These are phyloP conservation scores for Chaitophorus viminalis DNA, from an alignment of 2,888 invertebrate species.

Conservation along the genomic window DNA sequence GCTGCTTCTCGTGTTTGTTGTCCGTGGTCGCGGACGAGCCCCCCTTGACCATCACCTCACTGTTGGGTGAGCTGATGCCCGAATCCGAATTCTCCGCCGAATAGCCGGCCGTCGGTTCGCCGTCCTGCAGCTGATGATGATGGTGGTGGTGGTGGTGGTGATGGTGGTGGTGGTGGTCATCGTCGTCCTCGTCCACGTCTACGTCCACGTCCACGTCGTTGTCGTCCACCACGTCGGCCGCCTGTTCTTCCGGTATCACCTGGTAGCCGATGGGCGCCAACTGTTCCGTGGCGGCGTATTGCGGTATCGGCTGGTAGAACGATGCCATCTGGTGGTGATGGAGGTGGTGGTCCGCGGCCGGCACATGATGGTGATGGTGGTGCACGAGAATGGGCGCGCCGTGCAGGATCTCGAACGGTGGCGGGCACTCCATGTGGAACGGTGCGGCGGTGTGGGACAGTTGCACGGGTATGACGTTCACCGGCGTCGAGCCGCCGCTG, in stretches of 20 bases:
- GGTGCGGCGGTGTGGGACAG: slow-evolving; percentile 34
- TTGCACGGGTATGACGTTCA: slow-evolving; percentile 41
- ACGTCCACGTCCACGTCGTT: too few relatives aligned
- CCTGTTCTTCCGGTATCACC: slow-evolving; percentile 49
- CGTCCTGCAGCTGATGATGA: neutral
- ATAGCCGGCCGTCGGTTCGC: slow-evolving; percentile 7
- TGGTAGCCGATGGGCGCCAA: slow-evolving; percentile 28
- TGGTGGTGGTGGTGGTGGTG: too few relatives aligned
- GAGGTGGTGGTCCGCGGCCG: slow-evolving; percentile 18
- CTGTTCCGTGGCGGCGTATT: slow-evolving; percentile 18
- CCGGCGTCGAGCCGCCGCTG: slow-evolving; percentile 63
- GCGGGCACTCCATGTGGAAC: slow-evolving; percentile 53
- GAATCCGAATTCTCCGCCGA: slow-evolving; percentile 62
- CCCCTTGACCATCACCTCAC: slow-evolving; percentile 57
- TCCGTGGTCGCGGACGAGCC: neutral
- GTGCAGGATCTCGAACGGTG: slow-evolving; percentile 45
- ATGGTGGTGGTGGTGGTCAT: too few relatives aligned
- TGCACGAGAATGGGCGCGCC: slow-evolving; percentile 15
- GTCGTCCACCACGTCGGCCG: neutral
- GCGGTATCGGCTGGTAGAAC: slow-evolving; percentile 45
- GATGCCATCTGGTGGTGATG: slow-evolving; percentile 9
- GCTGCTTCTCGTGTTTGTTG: slow-evolving; percentile 24
- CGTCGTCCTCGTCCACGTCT: neutral
- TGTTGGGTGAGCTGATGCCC: slow-evolving; percentile 63
- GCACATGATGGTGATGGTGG: slow-evolving; percentile 3